Evolutionary conservation across 2,888 invertebrate genomes (phyloP).

Genomic region (Vandiemenella viatica): DNA sequence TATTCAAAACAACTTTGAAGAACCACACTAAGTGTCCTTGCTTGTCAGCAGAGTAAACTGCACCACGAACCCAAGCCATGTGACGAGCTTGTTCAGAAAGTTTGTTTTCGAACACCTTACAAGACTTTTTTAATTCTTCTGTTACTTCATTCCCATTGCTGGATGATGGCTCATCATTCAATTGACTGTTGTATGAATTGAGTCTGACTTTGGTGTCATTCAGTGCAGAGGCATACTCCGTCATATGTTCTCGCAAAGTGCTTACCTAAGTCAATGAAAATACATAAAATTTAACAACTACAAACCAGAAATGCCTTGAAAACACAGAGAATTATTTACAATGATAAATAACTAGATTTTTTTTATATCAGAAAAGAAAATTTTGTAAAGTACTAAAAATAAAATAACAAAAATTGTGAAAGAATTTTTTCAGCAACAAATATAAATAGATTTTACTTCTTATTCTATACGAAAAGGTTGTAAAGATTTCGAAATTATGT

Average conservation of each 20-base stretch:
- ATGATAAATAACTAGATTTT: too few species aligned
- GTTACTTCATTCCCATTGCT: conserved; percentile 29
- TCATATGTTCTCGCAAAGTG: conserved; percentile 46
- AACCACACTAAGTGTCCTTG: conserved; percentile 45
- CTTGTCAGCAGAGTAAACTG: conserved; percentile 46
- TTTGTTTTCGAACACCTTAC: conserved; percentile 41
- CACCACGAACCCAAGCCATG: conserved; percentile 51
- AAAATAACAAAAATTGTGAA: too few species aligned
- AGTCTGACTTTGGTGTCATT: conserved; percentile 38
- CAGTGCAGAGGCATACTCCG: conserved; percentile 46
- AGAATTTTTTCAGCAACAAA: too few species aligned
- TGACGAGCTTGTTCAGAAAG: conserved; percentile 43
- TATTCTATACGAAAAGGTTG: too few species aligned
- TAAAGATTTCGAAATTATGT: too few species aligned
- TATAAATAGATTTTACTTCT: too few species aligned
- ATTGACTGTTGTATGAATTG: conserved; percentile 13
- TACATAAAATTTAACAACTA: too few species aligned
- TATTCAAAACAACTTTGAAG: conserved; percentile 40
- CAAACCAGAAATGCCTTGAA: too few species aligned
- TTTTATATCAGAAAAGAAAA: too few species aligned
- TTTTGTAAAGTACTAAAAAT: too few species aligned
- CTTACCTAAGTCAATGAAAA: conserved; percentile 22
- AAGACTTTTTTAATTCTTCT: conserved; percentile 40
- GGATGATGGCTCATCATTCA: conserved; percentile 19
- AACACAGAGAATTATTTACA: too few species aligned